Evolutionary conservation across 2,888 invertebrate species (phyloP).

Genomic region (Heliconius ethilla): DNA sequence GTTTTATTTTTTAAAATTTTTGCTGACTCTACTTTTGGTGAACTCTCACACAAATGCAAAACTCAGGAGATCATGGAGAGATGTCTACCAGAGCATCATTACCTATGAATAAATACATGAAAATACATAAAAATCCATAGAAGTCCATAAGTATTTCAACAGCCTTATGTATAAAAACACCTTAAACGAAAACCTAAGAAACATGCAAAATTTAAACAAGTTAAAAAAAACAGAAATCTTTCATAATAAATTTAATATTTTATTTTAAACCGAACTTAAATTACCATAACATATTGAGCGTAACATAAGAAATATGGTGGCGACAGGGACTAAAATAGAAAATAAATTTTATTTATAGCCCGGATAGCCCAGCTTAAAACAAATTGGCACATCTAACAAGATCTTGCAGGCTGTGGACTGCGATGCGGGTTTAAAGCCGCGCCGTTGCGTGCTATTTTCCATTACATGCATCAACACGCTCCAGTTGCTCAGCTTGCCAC

Average conservation of each 20-base stretch:
- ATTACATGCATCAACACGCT: constrained; percentile 48
- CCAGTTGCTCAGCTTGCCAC: constrained; percentile 37
- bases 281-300: neutral
- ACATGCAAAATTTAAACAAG: neutral
- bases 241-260: too few species aligned
- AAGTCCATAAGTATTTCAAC: neutral
- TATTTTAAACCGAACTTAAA: too few species aligned
- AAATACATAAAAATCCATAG: neutral
- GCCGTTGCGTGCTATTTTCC: constrained; percentile 48
- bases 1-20: too few species aligned
- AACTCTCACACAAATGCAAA: too few species aligned
- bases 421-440: constrained; percentile 26
- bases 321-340: neutral
- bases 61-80: too few species aligned
- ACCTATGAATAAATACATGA: neutral
- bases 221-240: too few species aligned
- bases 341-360: constrained; percentile 5
- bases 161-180: neutral
- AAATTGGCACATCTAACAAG: constrained; percentile 8
- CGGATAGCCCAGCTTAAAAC: neutral
- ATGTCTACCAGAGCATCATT: neutral
- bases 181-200: neutral
- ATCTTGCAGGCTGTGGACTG: constrained; percentile 15
- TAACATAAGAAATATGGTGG: neutral
- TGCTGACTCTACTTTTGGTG: too few species aligned